Evolutionary conservation across 1,140 invertebrate genomes (phyloP).

Genomic region (Nasonia giraulti): DNA sequence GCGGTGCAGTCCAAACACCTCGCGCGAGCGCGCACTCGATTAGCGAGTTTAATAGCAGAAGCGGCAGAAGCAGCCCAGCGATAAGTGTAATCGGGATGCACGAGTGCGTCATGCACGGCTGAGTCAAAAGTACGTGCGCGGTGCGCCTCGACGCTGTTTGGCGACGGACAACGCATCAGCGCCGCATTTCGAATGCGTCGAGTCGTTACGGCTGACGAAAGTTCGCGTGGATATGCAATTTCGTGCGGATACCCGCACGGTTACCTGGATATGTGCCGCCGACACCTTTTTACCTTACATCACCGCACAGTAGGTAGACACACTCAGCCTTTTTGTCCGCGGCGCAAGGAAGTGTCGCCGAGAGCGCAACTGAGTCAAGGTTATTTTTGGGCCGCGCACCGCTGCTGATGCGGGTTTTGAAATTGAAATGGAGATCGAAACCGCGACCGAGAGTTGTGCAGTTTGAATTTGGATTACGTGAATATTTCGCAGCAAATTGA

Average conservation of each 20-base stretch:
- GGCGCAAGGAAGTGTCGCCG: background rate
- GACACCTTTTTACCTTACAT: background rate
- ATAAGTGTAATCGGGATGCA: constrained; percentile 10
- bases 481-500: background rate
- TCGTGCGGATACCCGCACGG: background rate
- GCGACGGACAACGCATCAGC: no score
- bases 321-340: no score
- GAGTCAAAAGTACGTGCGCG: constrained; percentile 9
- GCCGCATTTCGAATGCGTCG: background rate
- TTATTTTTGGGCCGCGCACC: background rate
- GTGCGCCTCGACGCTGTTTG: no score
- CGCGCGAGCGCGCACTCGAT: no score
- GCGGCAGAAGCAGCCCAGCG: background rate
- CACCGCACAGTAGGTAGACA: no score
- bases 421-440: constrained; percentile 1
- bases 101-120: constrained; percentile 15
- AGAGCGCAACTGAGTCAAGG: constrained; percentile 1
- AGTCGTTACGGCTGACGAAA: background rate
- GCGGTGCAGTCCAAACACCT: no score
- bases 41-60: no score
- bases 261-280: background rate
- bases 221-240: no score
- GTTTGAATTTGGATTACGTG: background rate
- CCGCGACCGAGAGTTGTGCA: no score
- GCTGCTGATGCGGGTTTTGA: background rate